phyloP scores from a whole-genome alignment of 30 jellyfish, hydroid and myxozoan species.

The Chrysaora quinquecirrha region DNA sequence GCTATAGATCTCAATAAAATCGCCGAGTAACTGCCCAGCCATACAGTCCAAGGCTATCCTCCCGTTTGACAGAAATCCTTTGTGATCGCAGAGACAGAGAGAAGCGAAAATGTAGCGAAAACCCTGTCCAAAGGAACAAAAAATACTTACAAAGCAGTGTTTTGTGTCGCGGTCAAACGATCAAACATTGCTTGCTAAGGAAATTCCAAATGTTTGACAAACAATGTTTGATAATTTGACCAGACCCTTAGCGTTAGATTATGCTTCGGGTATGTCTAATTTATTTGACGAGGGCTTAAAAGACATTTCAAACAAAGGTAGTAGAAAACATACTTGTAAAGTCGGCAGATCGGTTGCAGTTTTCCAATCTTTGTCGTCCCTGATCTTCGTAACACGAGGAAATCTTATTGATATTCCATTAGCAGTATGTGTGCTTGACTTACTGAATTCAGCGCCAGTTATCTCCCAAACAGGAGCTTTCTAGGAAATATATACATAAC shows the following conservation, averaged over 20 bases:
- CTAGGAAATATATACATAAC: constrained; percentile 9
- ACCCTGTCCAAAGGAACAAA: neutral
- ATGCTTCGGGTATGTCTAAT: too few relatives aligned
- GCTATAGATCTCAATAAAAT: too few relatives aligned
- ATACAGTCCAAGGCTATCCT: too few relatives aligned
- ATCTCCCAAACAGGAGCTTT: constrained; percentile 95
- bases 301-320: too few relatives aligned
- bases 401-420: constrained; percentile 89
- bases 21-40: too few relatives aligned
- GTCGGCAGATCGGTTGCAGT: constrained; percentile 84
- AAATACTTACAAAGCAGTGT: neutral
- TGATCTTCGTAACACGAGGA: constrained; percentile 88
- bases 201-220: too few relatives aligned
- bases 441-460: constrained; percentile 92
- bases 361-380: constrained; percentile 90
- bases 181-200: too few relatives aligned
- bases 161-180: too few relatives aligned
- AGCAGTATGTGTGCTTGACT: constrained; percentile 94
- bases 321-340: constrained; percentile 42
- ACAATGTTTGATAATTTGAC: too few relatives aligned
- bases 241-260: neutral
- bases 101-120: neutral
- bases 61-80: neutral
- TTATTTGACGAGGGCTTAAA: too few relatives aligned
- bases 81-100: neutral